Conservation (phyloP, 2,888 invertebrate species). For the Metalampra italica region DNA sequence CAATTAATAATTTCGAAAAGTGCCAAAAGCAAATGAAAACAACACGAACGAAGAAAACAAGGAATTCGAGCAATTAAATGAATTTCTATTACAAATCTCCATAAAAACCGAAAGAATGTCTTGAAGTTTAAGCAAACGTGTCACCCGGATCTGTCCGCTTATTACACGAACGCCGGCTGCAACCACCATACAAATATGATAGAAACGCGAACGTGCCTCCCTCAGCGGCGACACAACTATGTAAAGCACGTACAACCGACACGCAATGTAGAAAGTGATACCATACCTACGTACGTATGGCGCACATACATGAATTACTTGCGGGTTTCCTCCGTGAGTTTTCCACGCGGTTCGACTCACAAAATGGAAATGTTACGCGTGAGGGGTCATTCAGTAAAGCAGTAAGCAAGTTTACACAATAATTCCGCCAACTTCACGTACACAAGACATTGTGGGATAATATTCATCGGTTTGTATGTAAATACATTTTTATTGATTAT, state of each 20-base stretch:
- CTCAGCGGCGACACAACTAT: not conserved
- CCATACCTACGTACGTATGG: conserved; percentile 2
- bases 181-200: not conserved
- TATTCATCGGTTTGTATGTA: no score
- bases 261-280: conserved; percentile 27
- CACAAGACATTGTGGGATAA: no score
- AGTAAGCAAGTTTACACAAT: no score
- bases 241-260: conserved; percentile 13
- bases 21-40: no score
- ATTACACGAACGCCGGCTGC: not conserved
- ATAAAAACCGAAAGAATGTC: no score
- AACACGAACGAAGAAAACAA: no score
- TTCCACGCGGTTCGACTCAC: conserved; percentile 13
- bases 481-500: no score
- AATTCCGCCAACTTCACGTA: no score
- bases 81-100: no score
- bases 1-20: no score
- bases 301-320: conserved; percentile 13
- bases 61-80: no score
- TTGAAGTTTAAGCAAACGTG: not conserved
- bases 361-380: conserved; percentile 2
- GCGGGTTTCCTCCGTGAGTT: conserved; percentile 14
- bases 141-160: not conserved
- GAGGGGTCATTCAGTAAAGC: not conserved
- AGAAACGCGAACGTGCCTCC: not conserved